Evolutionary conservation across 2,888 invertebrate species (phyloP).

Genomic region (Gonocerus acuteangulatus): DNA sequence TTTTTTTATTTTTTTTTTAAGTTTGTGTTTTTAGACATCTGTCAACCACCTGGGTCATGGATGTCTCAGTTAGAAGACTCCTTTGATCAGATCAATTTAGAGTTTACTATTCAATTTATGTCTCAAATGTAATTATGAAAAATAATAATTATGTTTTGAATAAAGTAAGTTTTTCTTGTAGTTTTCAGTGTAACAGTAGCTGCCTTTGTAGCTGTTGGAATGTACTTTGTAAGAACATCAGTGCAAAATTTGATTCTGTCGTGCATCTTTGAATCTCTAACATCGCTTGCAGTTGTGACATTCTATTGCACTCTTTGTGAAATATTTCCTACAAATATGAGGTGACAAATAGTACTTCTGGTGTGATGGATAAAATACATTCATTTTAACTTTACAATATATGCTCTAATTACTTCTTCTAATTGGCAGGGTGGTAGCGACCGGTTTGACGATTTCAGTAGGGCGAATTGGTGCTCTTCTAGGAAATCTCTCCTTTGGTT

Average conservation of each 20-base stretch:
- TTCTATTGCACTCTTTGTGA: conserved; percentile 76
- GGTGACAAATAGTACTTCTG: conserved; percentile 52
- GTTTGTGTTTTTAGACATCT: too few species aligned
- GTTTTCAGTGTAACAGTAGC: conserved; percentile 69
- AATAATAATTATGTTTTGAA: too few species aligned
- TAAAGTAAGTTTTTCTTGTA: conserved; percentile 44
- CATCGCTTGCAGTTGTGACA: conserved; percentile 69
- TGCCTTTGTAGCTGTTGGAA: conserved; percentile 62
- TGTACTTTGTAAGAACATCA: conserved; percentile 66
- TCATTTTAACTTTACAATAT: background rate
- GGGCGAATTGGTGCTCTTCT: conserved; percentile 69
- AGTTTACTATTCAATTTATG: too few species aligned
- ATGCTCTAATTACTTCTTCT: background rate
- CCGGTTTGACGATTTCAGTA: conserved; percentile 67
- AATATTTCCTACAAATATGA: conserved; percentile 72
- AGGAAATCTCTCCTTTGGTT: conserved; percentile 69
- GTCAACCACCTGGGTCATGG: too few species aligned
- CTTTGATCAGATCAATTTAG: too few species aligned
- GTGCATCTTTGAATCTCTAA: conserved; percentile 70
- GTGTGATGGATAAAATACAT: background rate
- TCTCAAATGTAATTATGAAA: too few species aligned
- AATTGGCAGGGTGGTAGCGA: conserved; percentile 66
- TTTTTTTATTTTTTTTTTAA: too few species aligned
- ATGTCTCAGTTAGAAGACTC: too few species aligned
- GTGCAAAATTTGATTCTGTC: conserved; percentile 64